phyloP scores from a whole-genome alignment of 2,113 vertebrate species.

The Bujurquina vittata region DNA sequence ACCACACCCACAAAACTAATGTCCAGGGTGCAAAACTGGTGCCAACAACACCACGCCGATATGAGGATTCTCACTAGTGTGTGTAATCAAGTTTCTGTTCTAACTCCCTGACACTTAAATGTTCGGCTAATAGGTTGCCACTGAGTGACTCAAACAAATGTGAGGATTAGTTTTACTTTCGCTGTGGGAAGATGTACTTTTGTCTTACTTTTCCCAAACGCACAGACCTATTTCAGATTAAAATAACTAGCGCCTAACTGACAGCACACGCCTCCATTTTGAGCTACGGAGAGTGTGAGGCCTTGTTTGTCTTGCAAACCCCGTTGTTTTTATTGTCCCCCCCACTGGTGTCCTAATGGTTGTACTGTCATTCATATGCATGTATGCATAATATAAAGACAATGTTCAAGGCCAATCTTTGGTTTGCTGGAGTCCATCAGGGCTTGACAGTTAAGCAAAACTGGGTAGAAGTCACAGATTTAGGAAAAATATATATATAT shows the following conservation, averaged over 20 bases:
- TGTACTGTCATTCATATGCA: slow-evolving; percentile 47
- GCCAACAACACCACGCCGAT: slow-evolving; percentile 88
- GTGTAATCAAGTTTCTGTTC: slow-evolving; percentile 80
- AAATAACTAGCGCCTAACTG: slow-evolving; percentile 74
- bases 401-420: slow-evolving; percentile 94
- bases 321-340: slow-evolving; percentile 54
- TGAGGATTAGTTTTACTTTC: slow-evolving; percentile 66
- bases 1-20: slow-evolving; percentile 84
- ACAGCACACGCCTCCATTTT: slow-evolving; percentile 87
- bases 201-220: slow-evolving; percentile 46
- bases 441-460: slow-evolving; percentile 70
- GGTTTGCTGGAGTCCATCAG: slow-evolving; percentile 86
- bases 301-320: slow-evolving; percentile 62
- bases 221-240: slow-evolving; percentile 61
- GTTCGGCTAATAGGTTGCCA: slow-evolving; percentile 85
- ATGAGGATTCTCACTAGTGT: slow-evolving; percentile 84
- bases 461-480: slow-evolving; percentile 53
- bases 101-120: slow-evolving; percentile 93
- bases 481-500: slow-evolving; percentile 36
- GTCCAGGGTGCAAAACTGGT: slow-evolving; percentile 89
- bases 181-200: slow-evolving; percentile 70
- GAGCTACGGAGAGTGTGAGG: slow-evolving; percentile 84
- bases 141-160: slow-evolving; percentile 68
- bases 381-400: slow-evolving; percentile 30
- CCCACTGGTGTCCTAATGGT: slow-evolving; percentile 80